Percentiles rank a stretch among this genome's conserved stretches.
Evolutionary conservation across 2,113 vertebrate species (phyloP).

Genomic region (Cnemophilus loriae): DNA sequence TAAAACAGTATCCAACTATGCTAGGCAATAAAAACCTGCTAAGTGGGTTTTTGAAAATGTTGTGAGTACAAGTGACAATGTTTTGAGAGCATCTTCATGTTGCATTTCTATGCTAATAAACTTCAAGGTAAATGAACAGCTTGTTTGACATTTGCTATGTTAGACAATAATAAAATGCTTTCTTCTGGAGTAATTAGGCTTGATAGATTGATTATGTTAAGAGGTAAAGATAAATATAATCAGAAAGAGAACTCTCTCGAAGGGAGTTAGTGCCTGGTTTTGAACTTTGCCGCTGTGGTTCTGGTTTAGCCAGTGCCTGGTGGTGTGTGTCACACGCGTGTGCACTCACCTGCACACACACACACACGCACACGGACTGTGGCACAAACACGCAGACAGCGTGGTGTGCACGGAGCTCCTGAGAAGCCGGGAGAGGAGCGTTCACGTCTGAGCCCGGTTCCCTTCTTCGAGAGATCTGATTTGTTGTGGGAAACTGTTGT

Average conservation of each 20-base stretch:
- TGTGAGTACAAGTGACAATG: constrained; percentile 31
- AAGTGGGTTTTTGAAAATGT: constrained; percentile 23
- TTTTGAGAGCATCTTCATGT: constrained; percentile 46
- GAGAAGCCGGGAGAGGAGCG: not conserved
- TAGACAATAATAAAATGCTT: constrained; percentile 50
- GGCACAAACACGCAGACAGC: fast-evolving
- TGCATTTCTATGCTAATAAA: constrained; percentile 59
- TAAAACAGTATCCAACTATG: not conserved
- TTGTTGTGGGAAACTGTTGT: constrained; percentile 58
- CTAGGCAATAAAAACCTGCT: constrained; percentile 2
- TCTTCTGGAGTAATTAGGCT: constrained; percentile 57
- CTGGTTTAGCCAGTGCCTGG: not conserved
- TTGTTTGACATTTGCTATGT: constrained; percentile 53
- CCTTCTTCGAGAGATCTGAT: not conserved
- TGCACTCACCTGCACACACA: not conserved
- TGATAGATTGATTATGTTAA: constrained; percentile 31
- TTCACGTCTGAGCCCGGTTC: not conserved
- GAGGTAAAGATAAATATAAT: constrained; percentile 33
- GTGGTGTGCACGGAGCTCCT: fast-evolving
- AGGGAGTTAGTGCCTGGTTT: not conserved
- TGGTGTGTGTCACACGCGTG: not conserved
- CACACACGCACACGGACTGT: fast-evolving
- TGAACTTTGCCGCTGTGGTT: not conserved
- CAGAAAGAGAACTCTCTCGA: not conserved
- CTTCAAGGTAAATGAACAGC: constrained; percentile 52